These are phyloP conservation scores for Nyleta sp. DNA, from an alignment of 2,888 invertebrate species.

Conservation along the genomic window DNA sequence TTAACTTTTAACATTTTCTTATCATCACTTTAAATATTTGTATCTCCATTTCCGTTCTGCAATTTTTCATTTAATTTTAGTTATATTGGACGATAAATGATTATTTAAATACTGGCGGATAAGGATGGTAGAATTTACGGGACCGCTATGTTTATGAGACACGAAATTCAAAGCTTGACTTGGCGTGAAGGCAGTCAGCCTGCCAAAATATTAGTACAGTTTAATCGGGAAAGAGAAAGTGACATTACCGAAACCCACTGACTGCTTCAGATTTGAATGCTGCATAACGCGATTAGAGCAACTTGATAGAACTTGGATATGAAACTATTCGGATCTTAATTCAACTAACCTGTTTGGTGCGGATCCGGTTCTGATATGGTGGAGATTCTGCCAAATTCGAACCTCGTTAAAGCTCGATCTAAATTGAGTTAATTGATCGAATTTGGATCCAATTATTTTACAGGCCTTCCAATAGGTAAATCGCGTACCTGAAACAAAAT, in stretches of 20 bases:
- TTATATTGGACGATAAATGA: no score
- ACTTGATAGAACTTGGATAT: constrained; percentile 42
- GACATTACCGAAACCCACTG: constrained; percentile 33
- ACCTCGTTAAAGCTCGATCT: constrained; percentile 17
- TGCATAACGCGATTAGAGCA: constrained; percentile 39
- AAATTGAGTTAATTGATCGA: constrained; percentile 26
- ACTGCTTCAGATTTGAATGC: constrained; percentile 40
- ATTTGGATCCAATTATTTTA: neutral
- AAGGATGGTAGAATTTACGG: no score
- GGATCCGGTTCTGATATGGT: constrained; percentile 26
- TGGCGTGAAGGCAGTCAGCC: neutral
- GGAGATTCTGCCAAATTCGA: constrained; percentile 17
- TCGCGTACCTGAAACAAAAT: neutral
- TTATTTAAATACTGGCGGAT: no score
- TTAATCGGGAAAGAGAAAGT: constrained; percentile 42
- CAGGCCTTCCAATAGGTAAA: neutral
- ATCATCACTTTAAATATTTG: no score
- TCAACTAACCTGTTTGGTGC: constrained; percentile 38
- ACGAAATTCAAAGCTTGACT: neutral
- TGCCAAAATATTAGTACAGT: constrained; percentile 32
- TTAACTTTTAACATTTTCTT: no score
- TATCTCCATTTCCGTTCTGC: no score
- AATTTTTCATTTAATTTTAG: no score
- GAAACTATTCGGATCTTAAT: constrained; percentile 49
- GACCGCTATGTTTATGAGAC: neutral